Conservation (phyloP, 2,888 invertebrate species). For the Drosophila algonquin region DNA sequence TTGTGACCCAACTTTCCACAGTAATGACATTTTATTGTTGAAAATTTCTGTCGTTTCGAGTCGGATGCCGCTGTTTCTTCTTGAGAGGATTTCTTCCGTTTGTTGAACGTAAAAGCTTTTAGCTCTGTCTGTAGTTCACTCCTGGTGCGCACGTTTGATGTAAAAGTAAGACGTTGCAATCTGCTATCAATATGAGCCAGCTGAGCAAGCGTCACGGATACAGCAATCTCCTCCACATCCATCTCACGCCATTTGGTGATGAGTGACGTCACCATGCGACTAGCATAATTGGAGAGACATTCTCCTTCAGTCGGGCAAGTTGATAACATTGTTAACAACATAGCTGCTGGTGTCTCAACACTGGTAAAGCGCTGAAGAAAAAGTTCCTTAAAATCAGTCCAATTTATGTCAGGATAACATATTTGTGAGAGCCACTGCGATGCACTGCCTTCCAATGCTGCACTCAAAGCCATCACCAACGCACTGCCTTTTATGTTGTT, state of each 20-base stretch:
- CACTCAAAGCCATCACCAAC: too few relatives aligned
- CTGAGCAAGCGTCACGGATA: constrained; percentile 29
- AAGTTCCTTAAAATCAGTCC: too few relatives aligned
- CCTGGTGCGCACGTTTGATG: constrained; percentile 6
- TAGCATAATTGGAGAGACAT: constrained; percentile 15
- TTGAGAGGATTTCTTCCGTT: not conserved
- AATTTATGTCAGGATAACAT: too few relatives aligned
- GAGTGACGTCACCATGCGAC: constrained; percentile 13
- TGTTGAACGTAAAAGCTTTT: not conserved
- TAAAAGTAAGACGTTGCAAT: not conserved
- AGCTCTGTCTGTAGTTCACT: constrained; percentile 2
- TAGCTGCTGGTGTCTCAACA: too few relatives aligned
- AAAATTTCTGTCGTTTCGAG: too few relatives aligned
- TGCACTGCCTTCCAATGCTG: too few relatives aligned
- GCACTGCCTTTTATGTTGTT: too few relatives aligned
- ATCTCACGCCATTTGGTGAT: constrained; percentile 36
- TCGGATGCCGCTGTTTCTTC: too few relatives aligned
- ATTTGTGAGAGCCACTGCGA: too few relatives aligned
- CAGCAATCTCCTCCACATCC: constrained; percentile 29
- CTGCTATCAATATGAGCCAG: constrained; percentile 28
- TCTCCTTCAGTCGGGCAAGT: constrained; percentile 12
- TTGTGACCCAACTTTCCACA: too few relatives aligned
- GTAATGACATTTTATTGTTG: too few relatives aligned
- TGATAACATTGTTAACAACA: not conserved
- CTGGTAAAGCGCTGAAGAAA: too few relatives aligned